Conservation (phyloP, 2,113 vertebrate genomes). For the Passer montanus region DNA sequence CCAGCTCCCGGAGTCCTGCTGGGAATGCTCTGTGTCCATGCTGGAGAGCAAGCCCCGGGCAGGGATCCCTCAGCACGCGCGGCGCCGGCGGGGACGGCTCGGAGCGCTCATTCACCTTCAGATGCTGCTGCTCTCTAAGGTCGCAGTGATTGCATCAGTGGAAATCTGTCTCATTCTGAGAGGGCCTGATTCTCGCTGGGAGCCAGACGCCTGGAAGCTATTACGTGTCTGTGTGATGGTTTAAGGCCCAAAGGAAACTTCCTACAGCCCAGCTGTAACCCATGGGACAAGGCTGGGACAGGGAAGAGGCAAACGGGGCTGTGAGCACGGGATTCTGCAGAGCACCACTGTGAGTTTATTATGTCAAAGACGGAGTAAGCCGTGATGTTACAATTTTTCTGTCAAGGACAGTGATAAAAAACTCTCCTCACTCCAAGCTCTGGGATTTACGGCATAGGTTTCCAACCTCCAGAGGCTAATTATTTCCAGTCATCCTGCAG, state of each 20-base stretch:
- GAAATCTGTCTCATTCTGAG: neutral
- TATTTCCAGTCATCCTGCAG: slow-evolving; percentile 69
- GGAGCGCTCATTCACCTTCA: fast-evolving
- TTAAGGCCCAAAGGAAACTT: neutral
- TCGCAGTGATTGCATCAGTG: neutral
- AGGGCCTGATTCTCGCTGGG: neutral
- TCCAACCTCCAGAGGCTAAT: slow-evolving; percentile 72
- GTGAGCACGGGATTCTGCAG: neutral
- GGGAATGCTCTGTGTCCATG: neutral
- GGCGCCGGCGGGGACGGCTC: neutral
- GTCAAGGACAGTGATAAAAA: slow-evolving; percentile 57
- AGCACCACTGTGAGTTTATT: slow-evolving; percentile 19
- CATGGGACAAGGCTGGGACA: neutral
- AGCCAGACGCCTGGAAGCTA: neutral
- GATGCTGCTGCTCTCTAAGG: neutral
- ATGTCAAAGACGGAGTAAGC: slow-evolving; percentile 46
- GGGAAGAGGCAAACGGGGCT: neutral
- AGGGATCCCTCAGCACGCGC: neutral
- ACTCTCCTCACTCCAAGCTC: slow-evolving; percentile 22
- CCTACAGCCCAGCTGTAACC: neutral
- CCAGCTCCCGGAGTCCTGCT: neutral
- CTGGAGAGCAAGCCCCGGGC: neutral
- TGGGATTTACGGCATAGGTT: slow-evolving; percentile 61
- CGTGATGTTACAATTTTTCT: slow-evolving; percentile 58
- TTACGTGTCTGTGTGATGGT: neutral